Conservation (phyloP, 2,888 invertebrate genomes). For the Sesamia inferens region DNA sequence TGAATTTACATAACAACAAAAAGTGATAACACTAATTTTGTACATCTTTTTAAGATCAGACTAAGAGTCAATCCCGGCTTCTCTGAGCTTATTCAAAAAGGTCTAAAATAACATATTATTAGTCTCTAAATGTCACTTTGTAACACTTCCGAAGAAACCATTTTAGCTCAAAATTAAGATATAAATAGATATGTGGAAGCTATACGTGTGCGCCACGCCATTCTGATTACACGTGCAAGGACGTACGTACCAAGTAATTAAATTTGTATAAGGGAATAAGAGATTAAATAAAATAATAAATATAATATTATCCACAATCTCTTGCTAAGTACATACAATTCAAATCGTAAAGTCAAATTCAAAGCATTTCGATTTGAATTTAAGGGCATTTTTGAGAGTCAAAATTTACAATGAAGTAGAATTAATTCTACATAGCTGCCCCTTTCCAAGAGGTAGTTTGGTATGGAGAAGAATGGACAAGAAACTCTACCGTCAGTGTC, state of each 20-base stretch:
- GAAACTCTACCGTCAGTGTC: neutral
- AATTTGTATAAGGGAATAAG: neutral
- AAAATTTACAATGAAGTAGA: neutral
- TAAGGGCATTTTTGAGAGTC: neutral
- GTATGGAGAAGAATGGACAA: neutral
- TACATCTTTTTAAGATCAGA: neutral
- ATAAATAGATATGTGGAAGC: neutral
- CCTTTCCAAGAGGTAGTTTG: neutral
- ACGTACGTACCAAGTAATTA: neutral
- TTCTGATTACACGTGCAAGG: neutral
- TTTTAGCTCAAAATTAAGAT: neutral
- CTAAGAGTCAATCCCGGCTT: neutral
- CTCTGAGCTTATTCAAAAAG: neutral
- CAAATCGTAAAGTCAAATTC: neutral
- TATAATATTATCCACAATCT: neutral
- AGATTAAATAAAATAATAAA: neutral
- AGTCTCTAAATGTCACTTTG: neutral
- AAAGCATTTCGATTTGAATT: neutral
- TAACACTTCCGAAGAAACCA: neutral
- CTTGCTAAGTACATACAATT: neutral
- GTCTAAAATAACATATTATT: neutral
- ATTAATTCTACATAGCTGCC: neutral
- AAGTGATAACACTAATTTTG: neutral
- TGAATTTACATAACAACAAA: neutral
- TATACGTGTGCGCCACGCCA: constrained; percentile 1